Evolutionary conservation across 2,113 vertebrate genomes (phyloP).

Genomic region (Danionella cerebrum): DNA sequence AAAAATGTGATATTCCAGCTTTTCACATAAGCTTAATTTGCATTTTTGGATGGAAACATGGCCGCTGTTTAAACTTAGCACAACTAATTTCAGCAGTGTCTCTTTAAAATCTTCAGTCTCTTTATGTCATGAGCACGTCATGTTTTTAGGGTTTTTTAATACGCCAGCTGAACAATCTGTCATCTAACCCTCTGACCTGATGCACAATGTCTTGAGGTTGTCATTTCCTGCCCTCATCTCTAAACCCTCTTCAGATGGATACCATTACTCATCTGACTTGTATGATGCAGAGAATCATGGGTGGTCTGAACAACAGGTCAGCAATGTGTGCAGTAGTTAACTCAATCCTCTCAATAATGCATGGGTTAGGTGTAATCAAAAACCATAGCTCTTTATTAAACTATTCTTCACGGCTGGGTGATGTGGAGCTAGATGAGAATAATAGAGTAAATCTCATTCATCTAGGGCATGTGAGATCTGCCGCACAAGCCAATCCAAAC

Average conservation of each 20-base stretch:
- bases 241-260: not conserved
- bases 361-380: slow-evolving; percentile 44
- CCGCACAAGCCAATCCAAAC: slow-evolving; percentile 38
- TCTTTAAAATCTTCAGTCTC: too few relatives aligned
- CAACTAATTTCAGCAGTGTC: too few relatives aligned
- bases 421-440: slow-evolving; percentile 16
- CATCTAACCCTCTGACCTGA: not conserved
- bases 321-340: not conserved
- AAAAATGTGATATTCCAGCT: too few relatives aligned
- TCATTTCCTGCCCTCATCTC: not conserved
- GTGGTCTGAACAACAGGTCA: not conserved
- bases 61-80: too few relatives aligned
- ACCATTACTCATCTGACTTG: not conserved
- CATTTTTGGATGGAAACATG: too few relatives aligned
- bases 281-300: not conserved
- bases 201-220: not conserved
- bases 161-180: not conserved
- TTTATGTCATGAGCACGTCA: too few relatives aligned
- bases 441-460: not conserved
- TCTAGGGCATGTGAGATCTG: not conserved
- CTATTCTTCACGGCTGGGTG: slow-evolving; percentile 46
- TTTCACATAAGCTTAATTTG: too few relatives aligned
- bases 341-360: slow-evolving; percentile 41
- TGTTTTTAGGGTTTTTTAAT: not conserved
- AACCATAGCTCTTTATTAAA: slow-evolving; percentile 47